Conservation (phyloP, 2,888 invertebrate genomes). For the Clanis bilineata region DNA sequence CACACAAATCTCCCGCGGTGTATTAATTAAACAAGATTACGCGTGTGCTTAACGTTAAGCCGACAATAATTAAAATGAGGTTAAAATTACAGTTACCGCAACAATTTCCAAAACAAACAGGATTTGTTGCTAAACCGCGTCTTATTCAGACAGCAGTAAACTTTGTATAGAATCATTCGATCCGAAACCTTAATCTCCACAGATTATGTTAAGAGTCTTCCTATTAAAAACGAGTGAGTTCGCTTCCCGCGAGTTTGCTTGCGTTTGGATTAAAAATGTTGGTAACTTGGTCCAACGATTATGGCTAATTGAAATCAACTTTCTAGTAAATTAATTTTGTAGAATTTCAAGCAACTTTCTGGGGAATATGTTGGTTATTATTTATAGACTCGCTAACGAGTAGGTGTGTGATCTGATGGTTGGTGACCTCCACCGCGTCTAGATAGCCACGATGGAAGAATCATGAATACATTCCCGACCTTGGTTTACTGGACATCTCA, state of each 20-base stretch:
- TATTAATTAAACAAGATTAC: slow-evolving; percentile 15
- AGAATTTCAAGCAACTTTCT: no score
- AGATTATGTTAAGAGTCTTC: not conserved
- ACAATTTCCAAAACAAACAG: slow-evolving; percentile 24
- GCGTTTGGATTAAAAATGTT: not conserved
- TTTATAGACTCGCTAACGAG: no score
- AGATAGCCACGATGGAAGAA: no score
- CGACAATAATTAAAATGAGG: slow-evolving; percentile 25
- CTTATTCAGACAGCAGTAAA: slow-evolving; percentile 22
- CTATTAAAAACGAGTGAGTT: not conserved
- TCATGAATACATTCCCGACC: no score
- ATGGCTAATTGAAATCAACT: not conserved
- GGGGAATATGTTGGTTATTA: no score
- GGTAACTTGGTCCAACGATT: not conserved
- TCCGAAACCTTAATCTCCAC: slow-evolving; percentile 23
- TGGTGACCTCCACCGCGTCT: no score
- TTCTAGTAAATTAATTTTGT: no score
- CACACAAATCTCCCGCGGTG: not conserved
- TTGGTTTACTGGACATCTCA: no score
- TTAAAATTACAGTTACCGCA: slow-evolving; percentile 22
- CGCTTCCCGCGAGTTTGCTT: not conserved
- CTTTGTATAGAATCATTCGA: slow-evolving; percentile 26
- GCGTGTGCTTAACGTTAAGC: slow-evolving; percentile 14
- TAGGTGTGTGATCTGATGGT: no score
- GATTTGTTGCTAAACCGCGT: slow-evolving; percentile 21